Percentiles rank a stretch among this genome's conserved stretches.
Conservation (phyloP, 2,888 invertebrate genomes). For the Conomelus anceps region DNA sequence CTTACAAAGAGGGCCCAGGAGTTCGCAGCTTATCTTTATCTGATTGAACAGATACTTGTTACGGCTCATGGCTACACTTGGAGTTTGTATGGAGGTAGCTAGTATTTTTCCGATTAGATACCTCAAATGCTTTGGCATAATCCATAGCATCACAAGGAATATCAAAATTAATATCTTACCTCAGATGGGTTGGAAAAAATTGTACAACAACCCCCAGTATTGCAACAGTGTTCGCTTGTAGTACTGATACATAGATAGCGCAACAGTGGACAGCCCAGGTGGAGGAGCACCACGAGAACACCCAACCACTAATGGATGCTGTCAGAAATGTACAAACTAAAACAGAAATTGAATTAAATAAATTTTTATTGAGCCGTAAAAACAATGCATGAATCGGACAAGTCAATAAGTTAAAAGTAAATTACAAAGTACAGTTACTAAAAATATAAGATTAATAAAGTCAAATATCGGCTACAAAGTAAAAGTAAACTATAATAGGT, state of each 20-base stretch:
- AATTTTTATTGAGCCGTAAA: no score
- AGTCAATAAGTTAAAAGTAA: no score
- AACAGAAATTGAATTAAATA: neutral
- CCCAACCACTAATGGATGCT: neutral
- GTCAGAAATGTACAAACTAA: neutral
- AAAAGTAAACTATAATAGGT: neutral
- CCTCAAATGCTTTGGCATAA: neutral
- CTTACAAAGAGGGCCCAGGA: no score
- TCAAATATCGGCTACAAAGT: no score
- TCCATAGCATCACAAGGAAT: neutral
- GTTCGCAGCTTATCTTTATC: no score
- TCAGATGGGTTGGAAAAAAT: conserved; percentile 1
- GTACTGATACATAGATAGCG: neutral
- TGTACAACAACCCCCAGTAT: conserved; percentile 5
- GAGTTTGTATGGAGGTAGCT: no score
- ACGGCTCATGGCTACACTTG: no score
- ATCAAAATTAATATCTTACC: neutral
- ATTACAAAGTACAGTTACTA: no score
- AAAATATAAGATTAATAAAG: no score
- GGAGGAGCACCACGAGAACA: neutral
- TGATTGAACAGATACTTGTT: no score
- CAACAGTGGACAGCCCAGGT: neutral
- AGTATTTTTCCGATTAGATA: no score
- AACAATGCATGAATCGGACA: no score
- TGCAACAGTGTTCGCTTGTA: conserved; percentile 5